Evolutionary conservation across 2,113 vertebrate species (phyloP), one percentile per base, ranked within the genome.

Genomic region (Labeo rohita): DNA sequence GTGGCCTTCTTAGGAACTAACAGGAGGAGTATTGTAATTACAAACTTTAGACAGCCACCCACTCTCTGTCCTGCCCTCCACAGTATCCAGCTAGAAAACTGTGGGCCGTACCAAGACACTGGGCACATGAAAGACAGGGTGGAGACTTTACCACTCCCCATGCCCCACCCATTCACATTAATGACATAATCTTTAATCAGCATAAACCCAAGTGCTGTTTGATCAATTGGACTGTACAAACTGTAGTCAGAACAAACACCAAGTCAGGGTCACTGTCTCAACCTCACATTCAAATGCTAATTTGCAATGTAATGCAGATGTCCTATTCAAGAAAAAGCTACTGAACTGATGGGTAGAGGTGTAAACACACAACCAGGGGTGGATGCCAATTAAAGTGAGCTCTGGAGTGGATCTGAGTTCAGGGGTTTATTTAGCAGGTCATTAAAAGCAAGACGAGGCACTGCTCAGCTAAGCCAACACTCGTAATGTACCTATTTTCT

Each of bases 101-200:
- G 9, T 63, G 23, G 54, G 83, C 56, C 6, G 2, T 18, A 63
- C n/a, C 43, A 59, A 43, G 18, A 45, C 77, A 63, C 34, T 3
- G 5, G 43, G 12, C 43, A 50, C 50, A 47, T 63, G 50, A 45
- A 85, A 84, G 63, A 61, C 78, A 74, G 66, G 73, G 76, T 9
- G 54, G 49, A 83, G 86, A 34, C 88, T 87, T 90, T 78, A 87
- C 91, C 91, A 90, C 86, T 88, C 89, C 90, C 87, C 88, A 89
- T 85, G 54, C 80, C 1, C 89, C 88, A 92, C 86, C 34, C 83
- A 89, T 91, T 91, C 91, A 91, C 88, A 93, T 91, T 90, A 94
- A 92, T 88, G 90, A 91, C 87, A 90, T 93, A 94, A 93, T 94
- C 91, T 90, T 93, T 87, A 88, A 93, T 91, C 90, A 95, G 21